phyloP scores from a whole-genome alignment of 2,113 vertebrate species.

The Romanogobio albipinnatus region DNA sequence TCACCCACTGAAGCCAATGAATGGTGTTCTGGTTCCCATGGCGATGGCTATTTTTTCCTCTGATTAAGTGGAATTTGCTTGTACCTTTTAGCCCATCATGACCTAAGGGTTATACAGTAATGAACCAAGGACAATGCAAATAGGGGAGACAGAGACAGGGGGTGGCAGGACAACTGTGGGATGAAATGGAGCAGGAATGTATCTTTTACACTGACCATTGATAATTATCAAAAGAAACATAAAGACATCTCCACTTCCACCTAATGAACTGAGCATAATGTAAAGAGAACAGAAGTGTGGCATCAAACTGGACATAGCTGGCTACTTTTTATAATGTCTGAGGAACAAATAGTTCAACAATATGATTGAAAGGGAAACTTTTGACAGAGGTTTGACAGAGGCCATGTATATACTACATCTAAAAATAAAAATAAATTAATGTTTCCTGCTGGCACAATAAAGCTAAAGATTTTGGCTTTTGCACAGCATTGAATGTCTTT shows the following conservation, averaged over 20 bases:
- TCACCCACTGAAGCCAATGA: constrained; percentile 45
- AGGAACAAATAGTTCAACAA: background rate
- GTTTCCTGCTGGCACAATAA: background rate
- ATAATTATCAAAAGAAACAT: constrained; percentile 36
- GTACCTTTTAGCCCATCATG: constrained; percentile 55
- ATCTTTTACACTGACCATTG: constrained; percentile 12
- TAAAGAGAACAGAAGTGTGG: background rate
- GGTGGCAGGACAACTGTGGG: constrained; percentile 16
- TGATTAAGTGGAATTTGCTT: constrained; percentile 62
- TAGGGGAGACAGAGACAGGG: constrained; percentile 3
- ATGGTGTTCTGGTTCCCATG: constrained; percentile 64
- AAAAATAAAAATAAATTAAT: background rate
- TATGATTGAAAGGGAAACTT: background rate
- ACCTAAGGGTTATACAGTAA: constrained; percentile 48
- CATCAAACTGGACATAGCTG: background rate
- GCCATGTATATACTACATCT: background rate
- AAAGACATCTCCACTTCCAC: constrained; percentile 8
- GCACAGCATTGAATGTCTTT: background rate
- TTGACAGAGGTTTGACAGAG: constrained; percentile 15
- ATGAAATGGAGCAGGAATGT: background rate
- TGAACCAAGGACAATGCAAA: constrained; percentile 43
- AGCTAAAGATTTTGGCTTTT: background rate
- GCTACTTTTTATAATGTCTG: background rate
- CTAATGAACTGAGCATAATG: constrained; percentile 21
- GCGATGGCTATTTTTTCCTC: constrained; percentile 51